These are phyloP conservation scores for Vulpes vulpes DNA, from an alignment of 2,113 vertebrate species.

Conservation along the genomic window DNA sequence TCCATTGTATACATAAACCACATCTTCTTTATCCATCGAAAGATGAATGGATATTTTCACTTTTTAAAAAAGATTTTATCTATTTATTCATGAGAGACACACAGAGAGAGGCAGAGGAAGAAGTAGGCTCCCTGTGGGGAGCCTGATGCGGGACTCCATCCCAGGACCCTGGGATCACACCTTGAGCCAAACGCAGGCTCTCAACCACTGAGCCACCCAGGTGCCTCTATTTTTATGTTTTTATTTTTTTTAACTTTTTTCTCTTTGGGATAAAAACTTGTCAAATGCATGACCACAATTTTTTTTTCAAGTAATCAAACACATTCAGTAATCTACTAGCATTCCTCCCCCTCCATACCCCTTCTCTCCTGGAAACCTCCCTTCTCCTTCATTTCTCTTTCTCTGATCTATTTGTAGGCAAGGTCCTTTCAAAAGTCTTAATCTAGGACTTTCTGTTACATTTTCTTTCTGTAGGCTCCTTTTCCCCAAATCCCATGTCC, in stretches of 20 bases:
- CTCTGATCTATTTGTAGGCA: background rate
- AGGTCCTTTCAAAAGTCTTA: conserved; percentile 13
- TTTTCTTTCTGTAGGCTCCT: background rate
- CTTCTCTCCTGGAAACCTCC: background rate
- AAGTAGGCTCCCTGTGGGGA: too few relatives aligned
- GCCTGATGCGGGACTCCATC: too few relatives aligned
- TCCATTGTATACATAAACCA: too few relatives aligned
- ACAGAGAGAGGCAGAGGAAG: too few relatives aligned
- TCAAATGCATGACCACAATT: background rate
- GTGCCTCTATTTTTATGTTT: background rate
- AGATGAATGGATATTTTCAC: too few relatives aligned
- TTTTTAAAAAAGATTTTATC: background rate
- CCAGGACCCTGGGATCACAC: too few relatives aligned
- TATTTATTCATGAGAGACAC: too few relatives aligned
- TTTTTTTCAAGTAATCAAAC: background rate
- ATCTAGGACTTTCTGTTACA: background rate
- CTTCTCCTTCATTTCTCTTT: background rate
- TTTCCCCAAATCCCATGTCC: background rate
- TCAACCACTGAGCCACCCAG: too few relatives aligned
- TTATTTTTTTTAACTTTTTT: conserved; percentile 22
- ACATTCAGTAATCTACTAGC: background rate
- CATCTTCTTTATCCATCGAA: too few relatives aligned
- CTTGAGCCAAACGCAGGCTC: too few relatives aligned
- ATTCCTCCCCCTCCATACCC: accelerated
- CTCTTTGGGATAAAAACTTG: background rate